Percentiles rank a stretch among this genome's conserved stretches.
These are phyloP conservation scores for Prolemur simus DNA, from an alignment of 2,113 vertebrate species.

Conservation along the genomic window DNA sequence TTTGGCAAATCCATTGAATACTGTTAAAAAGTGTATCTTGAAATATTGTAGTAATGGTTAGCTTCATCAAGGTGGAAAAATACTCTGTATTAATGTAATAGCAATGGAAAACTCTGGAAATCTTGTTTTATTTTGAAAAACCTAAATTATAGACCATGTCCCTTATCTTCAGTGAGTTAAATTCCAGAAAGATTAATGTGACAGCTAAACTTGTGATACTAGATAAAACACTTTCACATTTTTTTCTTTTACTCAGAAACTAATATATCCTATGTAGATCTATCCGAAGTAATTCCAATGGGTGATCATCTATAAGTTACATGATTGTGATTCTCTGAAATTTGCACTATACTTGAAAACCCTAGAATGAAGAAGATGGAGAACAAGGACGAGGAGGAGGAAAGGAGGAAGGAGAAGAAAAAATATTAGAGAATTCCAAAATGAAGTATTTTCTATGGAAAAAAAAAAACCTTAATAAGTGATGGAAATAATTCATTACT, in stretches of 20 bases:
- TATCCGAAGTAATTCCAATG: neutral
- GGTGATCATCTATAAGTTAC: neutral
- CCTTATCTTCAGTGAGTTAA: neutral
- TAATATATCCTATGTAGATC: too few species aligned
- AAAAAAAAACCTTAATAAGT: neutral
- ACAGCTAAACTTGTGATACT: neutral
- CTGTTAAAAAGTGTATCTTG: neutral
- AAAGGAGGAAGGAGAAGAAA: neutral
- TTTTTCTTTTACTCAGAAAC: neutral
- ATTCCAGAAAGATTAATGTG: neutral
- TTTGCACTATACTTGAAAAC: neutral
- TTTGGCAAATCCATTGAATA: neutral
- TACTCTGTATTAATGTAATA: neutral
- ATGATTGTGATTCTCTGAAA: neutral
- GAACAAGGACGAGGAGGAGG: rapidly evolving
- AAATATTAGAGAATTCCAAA: neutral
- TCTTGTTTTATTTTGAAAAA: neutral
- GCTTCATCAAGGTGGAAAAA: neutral
- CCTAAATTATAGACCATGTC: neutral
- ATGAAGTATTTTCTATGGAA: neutral
- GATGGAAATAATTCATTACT: neutral
- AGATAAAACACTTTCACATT: neutral
- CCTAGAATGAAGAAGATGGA: too few species aligned
- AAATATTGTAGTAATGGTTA: neutral
- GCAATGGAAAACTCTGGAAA: neutral